Percentiles rank a stretch among this genome's conserved stretches.
Conservation (phyloP, 2,113 vertebrate genomes). For the Petrocephalus zakoni region DNA sequence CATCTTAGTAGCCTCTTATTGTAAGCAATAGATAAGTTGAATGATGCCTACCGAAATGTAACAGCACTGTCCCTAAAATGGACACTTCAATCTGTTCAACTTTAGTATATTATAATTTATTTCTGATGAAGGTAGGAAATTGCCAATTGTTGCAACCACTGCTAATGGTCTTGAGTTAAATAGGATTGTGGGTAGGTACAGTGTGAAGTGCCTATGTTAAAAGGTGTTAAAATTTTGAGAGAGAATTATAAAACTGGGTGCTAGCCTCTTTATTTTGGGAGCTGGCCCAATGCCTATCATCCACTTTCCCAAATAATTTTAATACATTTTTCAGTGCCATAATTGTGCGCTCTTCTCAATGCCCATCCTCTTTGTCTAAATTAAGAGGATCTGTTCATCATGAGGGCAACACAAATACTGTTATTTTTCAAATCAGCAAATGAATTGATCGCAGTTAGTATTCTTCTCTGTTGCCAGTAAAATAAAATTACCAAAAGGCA, state of each 20-base stretch:
- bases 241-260: neutral
- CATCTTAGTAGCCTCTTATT: neutral
- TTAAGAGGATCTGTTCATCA: neutral
- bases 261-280: neutral
- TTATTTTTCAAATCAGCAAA: neutral
- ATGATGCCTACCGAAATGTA: neutral
- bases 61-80: neutral
- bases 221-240: neutral
- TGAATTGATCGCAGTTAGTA: neutral
- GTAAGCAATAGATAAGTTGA: neutral
- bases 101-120: neutral
- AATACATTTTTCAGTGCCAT: neutral
- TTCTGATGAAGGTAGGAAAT: neutral
- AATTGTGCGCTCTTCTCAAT: slow-evolving; percentile 8
- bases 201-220: neutral
- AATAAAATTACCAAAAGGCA: neutral
- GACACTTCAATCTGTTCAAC: neutral
- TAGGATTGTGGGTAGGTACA: neutral
- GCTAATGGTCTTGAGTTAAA: neutral
- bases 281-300: neutral
- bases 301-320: neutral
- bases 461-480: neutral
- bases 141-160: neutral
- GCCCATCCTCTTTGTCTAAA: neutral
- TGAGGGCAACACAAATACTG: neutral